Evolutionary conservation across 2,888 invertebrate genomes (phyloP).

Genomic region (Apeira syringaria): DNA sequence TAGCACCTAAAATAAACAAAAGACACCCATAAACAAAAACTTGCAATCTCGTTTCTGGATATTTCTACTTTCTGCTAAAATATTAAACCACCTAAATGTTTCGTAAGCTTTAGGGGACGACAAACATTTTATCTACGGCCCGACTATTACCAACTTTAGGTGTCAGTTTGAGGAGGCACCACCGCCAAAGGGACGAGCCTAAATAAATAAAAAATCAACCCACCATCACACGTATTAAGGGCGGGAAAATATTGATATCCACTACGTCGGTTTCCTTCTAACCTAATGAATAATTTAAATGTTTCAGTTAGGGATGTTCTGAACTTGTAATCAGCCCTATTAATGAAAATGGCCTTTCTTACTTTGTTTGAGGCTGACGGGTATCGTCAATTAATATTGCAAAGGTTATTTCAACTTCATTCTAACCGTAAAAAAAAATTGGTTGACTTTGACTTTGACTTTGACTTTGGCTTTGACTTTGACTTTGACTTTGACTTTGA

Average conservation of each 20-base stretch:
- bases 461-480: too few species aligned
- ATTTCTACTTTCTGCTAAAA: too few species aligned
- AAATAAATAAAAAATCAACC: slow-evolving; percentile 36
- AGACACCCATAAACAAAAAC: neutral
- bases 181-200: slow-evolving; percentile 23
- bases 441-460: too few species aligned
- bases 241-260: slow-evolving; percentile 32
- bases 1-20: too few species aligned
- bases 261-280: slow-evolving; percentile 20
- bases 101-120: slow-evolving; percentile 14
- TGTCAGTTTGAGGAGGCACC: slow-evolving; percentile 27
- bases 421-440: too few species aligned
- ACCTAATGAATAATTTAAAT: slow-evolving; percentile 31
- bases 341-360: slow-evolving; percentile 2
- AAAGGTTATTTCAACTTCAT: too few species aligned
- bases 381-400: neutral
- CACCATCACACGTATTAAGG: slow-evolving; percentile 30
- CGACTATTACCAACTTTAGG: slow-evolving; percentile 33
- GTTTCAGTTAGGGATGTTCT: slow-evolving; percentile 7
- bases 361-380: neutral
- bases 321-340: slow-evolving; percentile 7
- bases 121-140: slow-evolving; percentile 26
- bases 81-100: slow-evolving; percentile 15
- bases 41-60: neutral
- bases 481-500: too few species aligned